Conservation (phyloP, 2,888 invertebrate genomes). For the Synergus laeviventris region DNA sequence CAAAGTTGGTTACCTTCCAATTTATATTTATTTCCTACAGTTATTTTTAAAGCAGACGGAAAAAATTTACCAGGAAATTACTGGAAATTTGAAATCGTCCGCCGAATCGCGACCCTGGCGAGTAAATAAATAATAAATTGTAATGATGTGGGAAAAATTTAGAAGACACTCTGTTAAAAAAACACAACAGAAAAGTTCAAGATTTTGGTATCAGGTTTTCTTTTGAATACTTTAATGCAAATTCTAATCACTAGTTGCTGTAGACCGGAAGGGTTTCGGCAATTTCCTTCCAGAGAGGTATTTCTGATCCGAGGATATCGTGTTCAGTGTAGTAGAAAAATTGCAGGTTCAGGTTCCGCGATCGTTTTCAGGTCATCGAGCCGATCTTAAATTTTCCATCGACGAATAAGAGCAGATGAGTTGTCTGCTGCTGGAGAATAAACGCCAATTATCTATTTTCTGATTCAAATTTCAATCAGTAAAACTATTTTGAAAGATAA, state of each 20-base stretch:
- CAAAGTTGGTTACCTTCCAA: background rate
- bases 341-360: constrained; percentile 23
- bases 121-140: too few species aligned
- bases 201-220: background rate
- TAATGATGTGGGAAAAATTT: too few species aligned
- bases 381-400: constrained; percentile 26
- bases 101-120: too few species aligned
- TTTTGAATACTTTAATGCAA: constrained; percentile 15
- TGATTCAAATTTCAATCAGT: background rate
- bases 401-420: background rate
- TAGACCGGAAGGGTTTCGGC: constrained; percentile 3
- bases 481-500: background rate
- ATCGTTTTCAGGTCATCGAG: constrained; percentile 42
- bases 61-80: background rate
- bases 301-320: constrained; percentile 25
- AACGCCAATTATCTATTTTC: background rate
- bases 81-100: too few species aligned
- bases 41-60: too few species aligned
- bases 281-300: constrained; percentile 3
- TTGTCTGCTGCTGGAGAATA: background rate
- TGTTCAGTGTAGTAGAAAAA: constrained; percentile 17
- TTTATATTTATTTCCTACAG: background rate
- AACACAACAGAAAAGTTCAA: too few species aligned
- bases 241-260: constrained; percentile 19
- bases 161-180: too few species aligned